These are phyloP conservation scores for Synaphobranchus kaupii DNA, from an alignment of 2,797 vertebrate species.

Conservation along the genomic window DNA sequence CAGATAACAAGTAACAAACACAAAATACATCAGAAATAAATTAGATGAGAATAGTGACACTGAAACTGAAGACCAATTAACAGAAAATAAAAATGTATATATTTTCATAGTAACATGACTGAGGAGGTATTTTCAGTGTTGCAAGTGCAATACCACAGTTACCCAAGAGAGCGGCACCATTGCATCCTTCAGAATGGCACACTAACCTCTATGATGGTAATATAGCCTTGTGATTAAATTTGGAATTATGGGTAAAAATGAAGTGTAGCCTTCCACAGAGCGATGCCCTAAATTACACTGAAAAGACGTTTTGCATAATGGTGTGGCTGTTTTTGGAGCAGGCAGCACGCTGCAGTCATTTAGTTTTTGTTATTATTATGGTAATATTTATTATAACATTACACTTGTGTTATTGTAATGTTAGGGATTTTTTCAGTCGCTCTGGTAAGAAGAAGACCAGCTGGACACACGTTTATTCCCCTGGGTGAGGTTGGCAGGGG, in stretches of 20 bases:
- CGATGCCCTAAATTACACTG: neutral
- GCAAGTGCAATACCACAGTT: neutral
- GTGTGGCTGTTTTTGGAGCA: neutral
- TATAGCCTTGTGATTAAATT: neutral
- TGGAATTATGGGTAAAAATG: neutral
- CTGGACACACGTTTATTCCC: neutral
- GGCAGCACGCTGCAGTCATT: neutral
- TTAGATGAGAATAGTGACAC: neutral
- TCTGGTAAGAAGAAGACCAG: slow-evolving; percentile 60
- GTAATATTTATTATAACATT: neutral
- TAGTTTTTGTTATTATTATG: neutral
- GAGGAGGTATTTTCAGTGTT: neutral
- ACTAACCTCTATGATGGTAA: neutral
- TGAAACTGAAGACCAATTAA: neutral
- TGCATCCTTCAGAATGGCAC: neutral
- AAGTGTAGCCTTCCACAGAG: neutral
- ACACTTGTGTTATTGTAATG: neutral
- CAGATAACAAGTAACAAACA: neutral
- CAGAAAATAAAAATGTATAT: too few relatives aligned
- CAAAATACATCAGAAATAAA: neutral
- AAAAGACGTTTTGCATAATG: neutral
- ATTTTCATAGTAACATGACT: neutral
- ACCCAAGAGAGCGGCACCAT: neutral
- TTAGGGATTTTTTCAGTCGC: neutral
- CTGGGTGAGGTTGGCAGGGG: neutral